Conservation (phyloP, 2,797 vertebrate species). For the Oreortyx pictus region DNA sequence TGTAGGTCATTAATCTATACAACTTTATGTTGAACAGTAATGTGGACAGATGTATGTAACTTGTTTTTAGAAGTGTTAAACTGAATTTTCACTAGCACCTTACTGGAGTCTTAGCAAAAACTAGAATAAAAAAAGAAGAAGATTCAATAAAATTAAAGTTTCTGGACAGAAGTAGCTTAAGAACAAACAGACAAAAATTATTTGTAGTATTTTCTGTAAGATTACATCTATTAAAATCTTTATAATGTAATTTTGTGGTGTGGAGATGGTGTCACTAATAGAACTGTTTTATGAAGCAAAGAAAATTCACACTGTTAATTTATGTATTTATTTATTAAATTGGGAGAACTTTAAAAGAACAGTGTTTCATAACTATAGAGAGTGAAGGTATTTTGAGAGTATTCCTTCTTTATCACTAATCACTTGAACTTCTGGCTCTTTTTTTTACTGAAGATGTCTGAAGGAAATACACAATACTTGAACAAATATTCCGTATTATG, state of each 20-base stretch:
- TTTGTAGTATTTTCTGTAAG: background rate
- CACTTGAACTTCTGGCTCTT: background rate
- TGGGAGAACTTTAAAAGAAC: background rate
- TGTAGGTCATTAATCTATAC: conserved; percentile 2
- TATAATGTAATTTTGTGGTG: background rate
- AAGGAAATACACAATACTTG: conserved; percentile 14
- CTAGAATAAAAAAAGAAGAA: background rate
- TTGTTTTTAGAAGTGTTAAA: conserved; percentile 10
- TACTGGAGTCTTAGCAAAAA: background rate
- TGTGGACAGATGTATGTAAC: background rate
- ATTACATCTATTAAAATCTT: background rate
- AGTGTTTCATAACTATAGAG: background rate
- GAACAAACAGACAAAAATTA: background rate
- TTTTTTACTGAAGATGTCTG: conserved; percentile 39
- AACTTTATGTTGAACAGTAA: conserved; percentile 1
- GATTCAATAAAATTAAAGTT: background rate
- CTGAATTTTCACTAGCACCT: background rate
- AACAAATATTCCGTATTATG: conserved; percentile 18
- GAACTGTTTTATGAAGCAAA: background rate
- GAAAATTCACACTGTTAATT: background rate
- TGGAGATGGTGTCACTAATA: background rate
- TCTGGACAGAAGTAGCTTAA: background rate
- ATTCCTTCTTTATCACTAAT: conserved; percentile 12
- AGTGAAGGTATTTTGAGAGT: background rate
- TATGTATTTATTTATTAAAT: background rate